phyloP scores from a whole-genome alignment of 2,113 vertebrate genomes.

The Pangasianodon gigas region DNA sequence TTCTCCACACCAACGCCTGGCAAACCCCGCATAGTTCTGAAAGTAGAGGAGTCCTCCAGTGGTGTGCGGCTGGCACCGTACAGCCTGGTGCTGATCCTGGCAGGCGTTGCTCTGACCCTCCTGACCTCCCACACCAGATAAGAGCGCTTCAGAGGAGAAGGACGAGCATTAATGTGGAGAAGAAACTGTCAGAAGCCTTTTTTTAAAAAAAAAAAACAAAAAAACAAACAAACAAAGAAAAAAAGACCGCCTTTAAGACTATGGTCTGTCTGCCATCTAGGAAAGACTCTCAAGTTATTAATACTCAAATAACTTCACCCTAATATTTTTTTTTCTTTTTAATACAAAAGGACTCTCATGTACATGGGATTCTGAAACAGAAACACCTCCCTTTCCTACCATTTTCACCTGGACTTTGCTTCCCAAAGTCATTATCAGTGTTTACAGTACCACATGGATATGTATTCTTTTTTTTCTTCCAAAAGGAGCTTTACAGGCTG shows the following conservation, averaged over 20 bases:
- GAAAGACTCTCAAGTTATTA: slow-evolving; percentile 67
- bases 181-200: slow-evolving; percentile 70
- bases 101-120: slow-evolving; percentile 64
- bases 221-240: slow-evolving; percentile 6
- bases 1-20: slow-evolving; percentile 75
- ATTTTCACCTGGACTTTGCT: slow-evolving; percentile 38
- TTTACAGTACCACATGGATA: slow-evolving; percentile 28
- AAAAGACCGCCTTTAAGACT: slow-evolving; percentile 75
- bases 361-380: slow-evolving; percentile 63
- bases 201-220: slow-evolving; percentile 29
- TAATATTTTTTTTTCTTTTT: slow-evolving; percentile 43
- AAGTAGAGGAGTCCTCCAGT: slow-evolving; percentile 26
- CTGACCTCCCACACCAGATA: slow-evolving; percentile 71
- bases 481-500: slow-evolving; percentile 34
- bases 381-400: slow-evolving; percentile 38
- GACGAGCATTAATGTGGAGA: slow-evolving; percentile 47
- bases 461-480: slow-evolving; percentile 55
- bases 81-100: slow-evolving; percentile 64
- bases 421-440: slow-evolving; percentile 57
- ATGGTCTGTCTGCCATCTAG: slow-evolving; percentile 65
- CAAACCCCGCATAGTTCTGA: slow-evolving; percentile 49
- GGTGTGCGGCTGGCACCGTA: slow-evolving; percentile 45
- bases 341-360: slow-evolving; percentile 65
- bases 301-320: slow-evolving; percentile 76
- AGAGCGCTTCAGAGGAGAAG: slow-evolving; percentile 41